Evolutionary conservation across 1,140 invertebrate species (phyloP).

Genomic region (Sarcophaga bullata): DNA sequence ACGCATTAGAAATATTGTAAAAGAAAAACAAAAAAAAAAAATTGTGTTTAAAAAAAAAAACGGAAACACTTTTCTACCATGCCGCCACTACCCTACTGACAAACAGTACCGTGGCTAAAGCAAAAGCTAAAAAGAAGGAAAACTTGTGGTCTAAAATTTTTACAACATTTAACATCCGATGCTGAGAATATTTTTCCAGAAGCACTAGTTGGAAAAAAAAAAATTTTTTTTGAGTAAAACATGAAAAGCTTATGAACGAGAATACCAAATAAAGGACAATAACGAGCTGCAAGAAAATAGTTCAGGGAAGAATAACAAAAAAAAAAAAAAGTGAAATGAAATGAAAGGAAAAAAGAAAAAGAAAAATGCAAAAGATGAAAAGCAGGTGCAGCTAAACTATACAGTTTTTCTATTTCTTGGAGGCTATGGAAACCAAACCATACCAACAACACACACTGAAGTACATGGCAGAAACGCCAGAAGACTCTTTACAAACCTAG

Average conservation of each 20-base stretch:
- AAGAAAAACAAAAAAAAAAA: constrained; percentile 1
- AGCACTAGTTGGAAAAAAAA: too few relatives aligned
- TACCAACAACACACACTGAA: too few relatives aligned
- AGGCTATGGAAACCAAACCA: neutral
- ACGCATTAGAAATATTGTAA: neutral
- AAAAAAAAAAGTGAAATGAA: neutral
- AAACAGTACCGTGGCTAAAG: neutral
- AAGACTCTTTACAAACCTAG: too few relatives aligned
- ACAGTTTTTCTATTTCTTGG: neutral
- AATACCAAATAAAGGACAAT: too few relatives aligned
- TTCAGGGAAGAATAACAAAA: neutral
- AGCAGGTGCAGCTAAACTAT: constrained; percentile 19
- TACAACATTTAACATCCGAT: constrained; percentile 32
- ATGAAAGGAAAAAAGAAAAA: constrained; percentile 1
- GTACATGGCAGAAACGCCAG: too few relatives aligned
- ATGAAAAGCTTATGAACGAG: neutral
- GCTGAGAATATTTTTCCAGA: constrained; percentile 6
- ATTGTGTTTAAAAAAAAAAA: constrained; percentile 28
- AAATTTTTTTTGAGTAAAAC: neutral
- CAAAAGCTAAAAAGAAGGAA: neutral
- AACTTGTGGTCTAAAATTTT: constrained; percentile 26
- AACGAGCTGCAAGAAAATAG: too few relatives aligned
- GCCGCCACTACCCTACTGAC: neutral
- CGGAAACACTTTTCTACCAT: neutral
- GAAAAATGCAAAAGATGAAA: constrained; percentile 10